Percentiles rank a stretch among this genome's conserved stretches.
Conservation (phyloP, 1,140 invertebrate species). For the Tetraneura akinire region DNA sequence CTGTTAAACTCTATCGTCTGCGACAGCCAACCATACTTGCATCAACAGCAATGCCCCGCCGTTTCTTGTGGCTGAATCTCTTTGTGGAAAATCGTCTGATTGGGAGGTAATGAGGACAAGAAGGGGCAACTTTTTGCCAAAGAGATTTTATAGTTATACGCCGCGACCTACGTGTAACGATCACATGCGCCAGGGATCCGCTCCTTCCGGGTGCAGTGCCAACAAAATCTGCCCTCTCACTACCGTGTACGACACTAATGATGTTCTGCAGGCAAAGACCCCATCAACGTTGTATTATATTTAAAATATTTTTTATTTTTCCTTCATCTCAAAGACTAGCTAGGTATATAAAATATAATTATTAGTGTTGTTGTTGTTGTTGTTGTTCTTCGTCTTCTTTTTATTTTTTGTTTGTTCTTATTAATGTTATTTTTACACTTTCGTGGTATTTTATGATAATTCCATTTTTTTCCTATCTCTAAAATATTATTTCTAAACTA, state of each 20-base stretch:
- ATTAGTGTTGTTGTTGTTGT: too few relatives aligned
- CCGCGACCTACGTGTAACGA: conserved; percentile 18
- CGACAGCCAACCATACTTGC: not conserved
- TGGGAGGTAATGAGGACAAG: not conserved
- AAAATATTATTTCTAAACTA: too few relatives aligned
- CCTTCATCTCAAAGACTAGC: too few relatives aligned
- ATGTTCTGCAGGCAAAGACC: conserved; percentile 14
- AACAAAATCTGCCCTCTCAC: conserved; percentile 27
- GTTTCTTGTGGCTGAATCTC: not conserved
- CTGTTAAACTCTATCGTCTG: conserved; percentile 33
- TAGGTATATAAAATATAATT: too few relatives aligned
- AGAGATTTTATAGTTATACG: conserved; percentile 16
- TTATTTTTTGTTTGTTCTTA: too few relatives aligned
- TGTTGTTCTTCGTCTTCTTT: too few relatives aligned
- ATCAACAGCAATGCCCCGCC: not conserved
- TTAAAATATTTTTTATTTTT: too few relatives aligned
- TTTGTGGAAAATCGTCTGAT: not conserved
- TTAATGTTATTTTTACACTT: too few relatives aligned
- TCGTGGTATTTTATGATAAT: too few relatives aligned
- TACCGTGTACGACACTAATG: conserved; percentile 19
- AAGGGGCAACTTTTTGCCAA: not conserved
- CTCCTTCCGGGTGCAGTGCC: conserved; percentile 9
- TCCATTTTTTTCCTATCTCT: too few relatives aligned
- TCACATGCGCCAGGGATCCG: conserved; percentile 17
- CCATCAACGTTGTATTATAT: not conserved